phyloP scores from a whole-genome alignment of 2,888 invertebrate genomes.

The Parnassius mnemosyne region DNA sequence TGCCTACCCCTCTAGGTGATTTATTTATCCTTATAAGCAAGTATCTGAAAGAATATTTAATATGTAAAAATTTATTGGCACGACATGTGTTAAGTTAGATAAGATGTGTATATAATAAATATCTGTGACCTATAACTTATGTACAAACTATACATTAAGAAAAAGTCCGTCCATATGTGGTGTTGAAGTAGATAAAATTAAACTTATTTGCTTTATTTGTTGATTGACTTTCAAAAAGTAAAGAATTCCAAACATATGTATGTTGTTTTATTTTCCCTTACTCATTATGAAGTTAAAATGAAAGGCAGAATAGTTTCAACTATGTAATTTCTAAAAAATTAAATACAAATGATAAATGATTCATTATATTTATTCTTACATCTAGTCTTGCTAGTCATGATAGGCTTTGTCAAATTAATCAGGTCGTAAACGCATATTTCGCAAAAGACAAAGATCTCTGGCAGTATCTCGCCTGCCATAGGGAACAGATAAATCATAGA shows the following conservation, averaged over 20 bases:
- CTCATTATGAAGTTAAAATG: neutral
- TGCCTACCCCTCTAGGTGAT: no score
- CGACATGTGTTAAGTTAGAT: no score
- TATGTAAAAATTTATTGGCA: no score
- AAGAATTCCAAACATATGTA: slow-evolving; percentile 38
- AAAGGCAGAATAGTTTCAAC: neutral
- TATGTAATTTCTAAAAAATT: slow-evolving; percentile 2
- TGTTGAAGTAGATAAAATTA: slow-evolving; percentile 3
- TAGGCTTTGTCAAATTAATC: slow-evolving; percentile 43
- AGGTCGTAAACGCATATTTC: slow-evolving; percentile 87
- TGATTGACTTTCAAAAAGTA: slow-evolving; percentile 31
- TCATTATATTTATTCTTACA: slow-evolving; percentile 10
- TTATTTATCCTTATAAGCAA: no score
- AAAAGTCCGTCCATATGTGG: slow-evolving; percentile 19
- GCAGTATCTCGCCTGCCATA: slow-evolving; percentile 92
- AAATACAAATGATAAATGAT: slow-evolving; percentile 8
- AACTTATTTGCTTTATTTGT: slow-evolving; percentile 28
- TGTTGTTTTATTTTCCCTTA: slow-evolving; percentile 33
- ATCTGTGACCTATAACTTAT: neutral
- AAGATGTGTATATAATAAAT: no score
- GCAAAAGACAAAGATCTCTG: slow-evolving; percentile 90
- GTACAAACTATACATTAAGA: slow-evolving; percentile 20
- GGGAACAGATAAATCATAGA: slow-evolving; percentile 88
- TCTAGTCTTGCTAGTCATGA: neutral
- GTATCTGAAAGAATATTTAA: no score